Conservation (phyloP, 2,113 vertebrate species). For the Hypomesus transpacificus region DNA sequence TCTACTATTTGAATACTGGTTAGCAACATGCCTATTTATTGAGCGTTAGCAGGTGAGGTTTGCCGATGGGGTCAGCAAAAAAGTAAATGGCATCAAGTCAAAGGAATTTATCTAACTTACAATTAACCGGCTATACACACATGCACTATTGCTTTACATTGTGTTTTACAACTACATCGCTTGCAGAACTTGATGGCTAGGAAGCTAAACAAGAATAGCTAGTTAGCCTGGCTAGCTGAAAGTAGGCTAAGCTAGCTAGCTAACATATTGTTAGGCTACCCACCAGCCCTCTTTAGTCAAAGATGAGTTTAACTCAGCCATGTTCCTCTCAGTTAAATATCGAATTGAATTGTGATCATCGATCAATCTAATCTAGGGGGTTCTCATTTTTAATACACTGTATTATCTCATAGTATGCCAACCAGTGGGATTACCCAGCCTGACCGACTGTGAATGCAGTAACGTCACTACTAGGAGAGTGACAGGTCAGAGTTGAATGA, state of each 20-base stretch:
- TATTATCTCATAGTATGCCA: background rate
- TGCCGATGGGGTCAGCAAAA: too few species aligned
- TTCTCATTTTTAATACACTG: slow-evolving; percentile 31
- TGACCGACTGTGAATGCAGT: slow-evolving; percentile 30
- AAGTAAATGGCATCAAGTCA: too few species aligned
- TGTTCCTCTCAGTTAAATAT: slow-evolving; percentile 46
- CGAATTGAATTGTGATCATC: slow-evolving; percentile 15
- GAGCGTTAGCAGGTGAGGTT: too few species aligned
- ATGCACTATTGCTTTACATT: too few species aligned
- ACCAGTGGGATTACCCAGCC: slow-evolving; percentile 19
- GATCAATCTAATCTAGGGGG: background rate
- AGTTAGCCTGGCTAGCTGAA: background rate
- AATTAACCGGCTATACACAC: too few species aligned
- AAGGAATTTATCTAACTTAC: too few species aligned
- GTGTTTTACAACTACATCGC: too few species aligned
- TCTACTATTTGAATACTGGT: too few species aligned
- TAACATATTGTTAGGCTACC: slow-evolving; percentile 55
- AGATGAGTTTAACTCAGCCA: slow-evolving; percentile 65
- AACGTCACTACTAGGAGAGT: slow-evolving; percentile 33
- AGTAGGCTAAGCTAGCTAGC: slow-evolving; percentile 25
- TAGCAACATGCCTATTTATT: too few species aligned
- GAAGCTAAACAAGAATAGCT: too few species aligned
- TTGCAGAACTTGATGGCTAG: too few species aligned
- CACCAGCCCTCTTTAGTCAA: slow-evolving; percentile 76
- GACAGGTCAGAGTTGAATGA: slow-evolving; percentile 38